A percentile compares a stretch with the other conserved stretches of the same genome.
These are phyloP conservation scores for Odontophorus gujanensis DNA, from an alignment of 2,113 vertebrate genomes.

Conservation along the genomic window DNA sequence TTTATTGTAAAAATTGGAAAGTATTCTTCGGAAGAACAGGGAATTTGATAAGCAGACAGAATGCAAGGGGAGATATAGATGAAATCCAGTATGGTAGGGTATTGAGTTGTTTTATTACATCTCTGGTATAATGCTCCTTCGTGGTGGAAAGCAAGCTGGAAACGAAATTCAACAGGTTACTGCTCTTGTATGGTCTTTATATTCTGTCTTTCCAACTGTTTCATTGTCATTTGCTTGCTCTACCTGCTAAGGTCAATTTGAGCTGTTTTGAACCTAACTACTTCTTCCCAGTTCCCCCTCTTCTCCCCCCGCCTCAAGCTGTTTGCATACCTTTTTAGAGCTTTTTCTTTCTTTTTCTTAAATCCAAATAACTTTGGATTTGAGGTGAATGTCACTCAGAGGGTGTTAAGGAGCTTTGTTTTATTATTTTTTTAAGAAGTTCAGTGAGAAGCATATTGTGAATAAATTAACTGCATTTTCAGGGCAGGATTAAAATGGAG, in stretches of 20 bases:
- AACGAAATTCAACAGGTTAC: neutral
- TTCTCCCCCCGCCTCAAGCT: neutral
- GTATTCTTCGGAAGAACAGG: neutral
- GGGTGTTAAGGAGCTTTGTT: neutral
- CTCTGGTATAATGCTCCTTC: neutral
- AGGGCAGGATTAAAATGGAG: neutral
- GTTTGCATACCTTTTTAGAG: neutral
- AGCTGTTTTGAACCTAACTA: neutral
- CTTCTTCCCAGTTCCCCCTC: too few relatives aligned
- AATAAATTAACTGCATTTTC: neutral
- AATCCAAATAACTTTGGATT: neutral
- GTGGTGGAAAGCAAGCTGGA: neutral
- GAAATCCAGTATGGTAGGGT: neutral
- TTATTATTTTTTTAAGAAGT: neutral
- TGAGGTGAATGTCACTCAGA: neutral
- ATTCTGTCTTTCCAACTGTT: neutral
- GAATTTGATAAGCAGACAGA: neutral
- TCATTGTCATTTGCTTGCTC: neutral
- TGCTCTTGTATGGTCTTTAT: neutral
- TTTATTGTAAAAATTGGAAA: neutral
- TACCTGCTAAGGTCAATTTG: neutral
- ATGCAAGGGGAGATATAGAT: neutral
- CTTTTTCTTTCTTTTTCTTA: neutral
- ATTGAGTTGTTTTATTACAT: neutral
- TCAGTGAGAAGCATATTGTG: neutral